phyloP scores from a whole-genome alignment of 1,140 invertebrate species.

The Lordiphosa collinella region DNA sequence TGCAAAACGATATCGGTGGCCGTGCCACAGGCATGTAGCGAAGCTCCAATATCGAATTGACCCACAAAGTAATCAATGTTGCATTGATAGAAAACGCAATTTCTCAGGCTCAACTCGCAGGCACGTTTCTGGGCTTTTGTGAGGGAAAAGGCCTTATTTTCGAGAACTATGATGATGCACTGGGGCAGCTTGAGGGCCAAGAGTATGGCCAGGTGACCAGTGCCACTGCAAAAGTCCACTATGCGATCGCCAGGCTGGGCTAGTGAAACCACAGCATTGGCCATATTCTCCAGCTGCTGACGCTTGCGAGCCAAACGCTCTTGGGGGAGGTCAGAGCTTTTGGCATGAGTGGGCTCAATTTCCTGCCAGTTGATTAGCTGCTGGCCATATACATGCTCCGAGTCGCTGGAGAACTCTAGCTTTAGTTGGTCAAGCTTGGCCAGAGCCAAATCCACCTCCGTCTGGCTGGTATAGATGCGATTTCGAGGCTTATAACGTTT shows the following conservation, averaged over 20 bases:
- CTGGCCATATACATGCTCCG: slow-evolving; percentile 39
- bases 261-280: slow-evolving; percentile 87
- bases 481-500: slow-evolving; percentile 87
- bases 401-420: slow-evolving; percentile 49
- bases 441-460: slow-evolving; percentile 86
- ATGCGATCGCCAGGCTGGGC: slow-evolving; percentile 84
- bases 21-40: slow-evolving; percentile 95
- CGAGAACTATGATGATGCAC: slow-evolving; percentile 89
- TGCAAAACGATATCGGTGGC: slow-evolving; percentile 95
- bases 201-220: slow-evolving; percentile 94
- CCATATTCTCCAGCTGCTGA: slow-evolving; percentile 93
- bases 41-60: slow-evolving; percentile 90
- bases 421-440: slow-evolving; percentile 70
- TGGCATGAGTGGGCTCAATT: slow-evolving; percentile 67
- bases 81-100: slow-evolving; percentile 91
- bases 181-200: slow-evolving; percentile 89
- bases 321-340: slow-evolving; percentile 88
- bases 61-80: slow-evolving; percentile 92
- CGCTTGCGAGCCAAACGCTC: slow-evolving; percentile 88
- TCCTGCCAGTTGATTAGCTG: slow-evolving; percentile 63
- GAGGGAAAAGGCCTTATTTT: slow-evolving; percentile 95
- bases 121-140: slow-evolving; percentile 87
- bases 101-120: slow-evolving; percentile 84
- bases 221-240: slow-evolving; percentile 97
- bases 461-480: slow-evolving; percentile 87